A percentile compares a stretch with the other conserved stretches of the same genome.
Conservation (phyloP, 2,888 invertebrate genomes). For the Orchesellides sinensis region DNA sequence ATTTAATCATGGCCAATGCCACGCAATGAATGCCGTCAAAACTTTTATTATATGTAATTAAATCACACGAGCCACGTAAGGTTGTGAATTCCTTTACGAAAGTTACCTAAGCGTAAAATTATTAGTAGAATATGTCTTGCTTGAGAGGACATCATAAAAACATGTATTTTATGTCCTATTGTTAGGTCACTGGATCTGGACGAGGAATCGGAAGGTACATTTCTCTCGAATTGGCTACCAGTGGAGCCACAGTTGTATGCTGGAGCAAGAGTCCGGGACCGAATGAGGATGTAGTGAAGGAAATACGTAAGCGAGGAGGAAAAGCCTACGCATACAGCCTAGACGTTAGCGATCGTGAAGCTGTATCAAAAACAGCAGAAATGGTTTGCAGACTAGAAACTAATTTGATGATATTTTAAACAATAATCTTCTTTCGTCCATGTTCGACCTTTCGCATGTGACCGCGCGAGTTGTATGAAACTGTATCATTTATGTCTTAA, state of each 20-base stretch:
- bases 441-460: too few relatives aligned
- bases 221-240: slow-evolving; percentile 80
- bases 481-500: too few relatives aligned
- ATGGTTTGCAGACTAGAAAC: slow-evolving; percentile 48
- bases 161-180: background rate
- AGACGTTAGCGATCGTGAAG: slow-evolving; percentile 80
- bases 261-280: slow-evolving; percentile 82
- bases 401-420: too few relatives aligned
- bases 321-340: slow-evolving; percentile 80
- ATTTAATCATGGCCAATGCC: too few relatives aligned
- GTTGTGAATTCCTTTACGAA: too few relatives aligned
- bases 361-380: slow-evolving; percentile 75
- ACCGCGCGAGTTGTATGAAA: too few relatives aligned
- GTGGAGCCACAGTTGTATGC: slow-evolving; percentile 82
- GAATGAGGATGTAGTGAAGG: slow-evolving; percentile 79
- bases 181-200: slow-evolving; percentile 84
- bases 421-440: too few relatives aligned
- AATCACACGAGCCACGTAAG: too few relatives aligned
- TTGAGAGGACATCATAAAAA: too few relatives aligned
- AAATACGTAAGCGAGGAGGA: slow-evolving; percentile 78
- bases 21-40: too few relatives aligned
- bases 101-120: background rate
- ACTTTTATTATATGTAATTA: too few relatives aligned
- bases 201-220: slow-evolving; percentile 83
- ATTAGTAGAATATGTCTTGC: too few relatives aligned